Conservation (phyloP, 1,140 invertebrate species). For the Camponotus pennsylvanicus region DNA sequence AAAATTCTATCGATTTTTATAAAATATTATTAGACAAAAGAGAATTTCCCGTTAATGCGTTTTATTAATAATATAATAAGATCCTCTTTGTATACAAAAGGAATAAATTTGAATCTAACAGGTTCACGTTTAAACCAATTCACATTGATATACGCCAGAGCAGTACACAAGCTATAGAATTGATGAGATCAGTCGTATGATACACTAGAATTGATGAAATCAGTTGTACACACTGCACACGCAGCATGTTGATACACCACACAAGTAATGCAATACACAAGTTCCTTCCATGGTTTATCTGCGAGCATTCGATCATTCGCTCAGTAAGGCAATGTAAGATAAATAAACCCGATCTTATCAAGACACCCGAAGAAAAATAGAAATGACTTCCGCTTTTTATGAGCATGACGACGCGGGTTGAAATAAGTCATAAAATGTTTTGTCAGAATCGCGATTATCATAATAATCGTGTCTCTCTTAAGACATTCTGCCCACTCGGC, state of each 20-base stretch:
- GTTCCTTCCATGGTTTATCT: neutral
- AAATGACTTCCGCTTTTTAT: conserved; percentile 23
- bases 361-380: neutral
- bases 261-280: neutral
- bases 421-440: conserved; percentile 14
- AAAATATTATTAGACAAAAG: neutral
- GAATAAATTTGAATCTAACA: neutral
- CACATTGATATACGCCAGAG: neutral
- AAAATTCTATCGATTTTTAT: neutral
- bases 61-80: neutral
- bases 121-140: neutral
- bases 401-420: neutral
- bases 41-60: neutral
- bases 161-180: neutral
- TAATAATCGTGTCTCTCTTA: conserved; percentile 11
- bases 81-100: neutral
- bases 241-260: conserved; percentile 1
- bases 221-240: neutral
- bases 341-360: conserved; percentile 30
- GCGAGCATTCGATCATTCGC: neutral
- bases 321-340: neutral
- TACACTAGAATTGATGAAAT: conserved; percentile 1
- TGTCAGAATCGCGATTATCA: conserved; percentile 15
- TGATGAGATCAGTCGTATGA: neutral
- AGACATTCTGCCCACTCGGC: neutral